Evolutionary conservation across 2,113 vertebrate species (phyloP).

Genomic region (Tachuris rubrigastra): DNA sequence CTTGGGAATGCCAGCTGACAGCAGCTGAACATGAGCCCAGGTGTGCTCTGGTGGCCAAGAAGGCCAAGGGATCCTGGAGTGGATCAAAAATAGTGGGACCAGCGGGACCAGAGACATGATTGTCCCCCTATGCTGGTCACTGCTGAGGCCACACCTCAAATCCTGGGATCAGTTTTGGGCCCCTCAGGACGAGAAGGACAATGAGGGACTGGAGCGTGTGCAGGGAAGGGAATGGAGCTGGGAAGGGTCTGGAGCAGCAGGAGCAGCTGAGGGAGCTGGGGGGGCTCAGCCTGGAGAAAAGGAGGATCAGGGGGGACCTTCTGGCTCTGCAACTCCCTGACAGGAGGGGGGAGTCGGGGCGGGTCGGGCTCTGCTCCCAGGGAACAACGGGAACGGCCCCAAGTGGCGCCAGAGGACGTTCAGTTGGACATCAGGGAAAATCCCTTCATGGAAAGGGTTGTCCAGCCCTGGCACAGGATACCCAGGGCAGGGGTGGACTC

Average conservation of each 20-base stretch:
- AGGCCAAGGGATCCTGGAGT: too few relatives aligned
- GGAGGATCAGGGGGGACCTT: neutral
- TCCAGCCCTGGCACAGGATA: neutral
- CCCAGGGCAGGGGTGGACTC: neutral
- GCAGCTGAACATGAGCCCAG: too few relatives aligned
- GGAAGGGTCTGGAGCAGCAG: neutral
- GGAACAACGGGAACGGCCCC: accelerated
- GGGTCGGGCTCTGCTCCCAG: neutral
- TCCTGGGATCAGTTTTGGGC: too few relatives aligned
- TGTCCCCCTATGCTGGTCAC: too few relatives aligned
- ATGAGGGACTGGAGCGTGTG: too few relatives aligned
- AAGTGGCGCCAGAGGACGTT: neutral
- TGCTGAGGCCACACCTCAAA: too few relatives aligned
- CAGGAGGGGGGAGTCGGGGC: accelerated
- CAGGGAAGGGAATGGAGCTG: neutral
- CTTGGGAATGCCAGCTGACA: too few relatives aligned
- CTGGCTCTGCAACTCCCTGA: neutral
- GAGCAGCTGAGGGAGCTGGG: neutral
- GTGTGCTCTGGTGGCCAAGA: too few relatives aligned
- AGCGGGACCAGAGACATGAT: too few relatives aligned
- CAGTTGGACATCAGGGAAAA: neutral
- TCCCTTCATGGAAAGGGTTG: neutral
- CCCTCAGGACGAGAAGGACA: too few relatives aligned
- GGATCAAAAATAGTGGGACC: too few relatives aligned
- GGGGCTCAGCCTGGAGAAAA: neutral